Evolutionary conservation across 92 coral and sea anemone species (phyloP).

Genomic region (Epizoanthus stellaris): DNA sequence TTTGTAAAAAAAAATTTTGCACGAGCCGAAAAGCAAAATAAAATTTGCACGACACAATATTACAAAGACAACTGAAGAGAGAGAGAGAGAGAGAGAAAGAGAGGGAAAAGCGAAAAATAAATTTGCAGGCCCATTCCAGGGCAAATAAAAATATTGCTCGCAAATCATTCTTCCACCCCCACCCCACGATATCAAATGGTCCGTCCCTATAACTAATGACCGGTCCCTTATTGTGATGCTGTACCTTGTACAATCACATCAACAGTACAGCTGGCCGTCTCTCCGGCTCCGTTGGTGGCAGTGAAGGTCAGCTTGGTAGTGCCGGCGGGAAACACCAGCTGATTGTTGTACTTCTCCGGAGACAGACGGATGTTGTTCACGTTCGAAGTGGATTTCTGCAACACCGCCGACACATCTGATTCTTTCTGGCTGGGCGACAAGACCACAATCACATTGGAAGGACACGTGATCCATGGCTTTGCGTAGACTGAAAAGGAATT

Average conservation of each 20-base stretch:
- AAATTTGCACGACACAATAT: too few relatives aligned
- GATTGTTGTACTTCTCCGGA: conserved; percentile 25
- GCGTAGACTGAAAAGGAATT: conserved; percentile 10
- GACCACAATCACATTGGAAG: conserved; percentile 17
- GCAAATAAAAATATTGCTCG: too few relatives aligned
- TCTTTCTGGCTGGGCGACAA: conserved; percentile 20
- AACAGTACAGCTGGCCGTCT: conserved; percentile 17
- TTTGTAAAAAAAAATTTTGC: too few relatives aligned
- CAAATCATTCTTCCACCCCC: too few relatives aligned
- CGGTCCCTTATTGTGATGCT: too few relatives aligned
- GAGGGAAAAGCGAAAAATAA: too few relatives aligned
- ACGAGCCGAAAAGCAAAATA: too few relatives aligned
- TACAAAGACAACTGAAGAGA: too few relatives aligned
- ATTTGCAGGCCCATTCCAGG: too few relatives aligned
- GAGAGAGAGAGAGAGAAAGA: too few relatives aligned
- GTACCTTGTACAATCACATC: conserved; percentile 36
- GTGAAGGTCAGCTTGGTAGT: conserved; percentile 11
- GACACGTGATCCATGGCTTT: conserved; percentile 46
- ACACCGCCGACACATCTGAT: conserved; percentile 3
- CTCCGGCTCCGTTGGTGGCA: conserved; percentile 19
- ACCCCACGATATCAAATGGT: too few relatives aligned
- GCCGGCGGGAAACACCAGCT: conserved; percentile 24
- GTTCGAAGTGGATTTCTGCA: conserved; percentile 16
- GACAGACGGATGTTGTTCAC: conserved; percentile 7
- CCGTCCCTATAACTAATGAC: too few relatives aligned